A percentile compares a stretch with the other conserved stretches of the same genome.
These are phyloP conservation scores for Nephrotoma flavescens DNA, from an alignment of 2,888 invertebrate species.

Conservation along the genomic window DNA sequence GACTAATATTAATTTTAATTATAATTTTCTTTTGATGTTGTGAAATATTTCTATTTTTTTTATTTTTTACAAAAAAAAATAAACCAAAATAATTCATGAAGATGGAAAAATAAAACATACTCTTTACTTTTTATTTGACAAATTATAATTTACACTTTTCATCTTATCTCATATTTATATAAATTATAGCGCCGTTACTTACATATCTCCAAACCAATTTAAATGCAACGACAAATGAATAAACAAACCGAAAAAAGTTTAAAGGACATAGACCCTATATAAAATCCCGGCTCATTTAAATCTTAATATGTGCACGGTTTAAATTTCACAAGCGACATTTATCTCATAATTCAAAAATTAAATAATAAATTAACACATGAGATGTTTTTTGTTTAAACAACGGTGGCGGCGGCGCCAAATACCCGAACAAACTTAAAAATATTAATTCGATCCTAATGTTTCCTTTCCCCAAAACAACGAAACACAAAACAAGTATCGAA, in stretches of 20 bases:
- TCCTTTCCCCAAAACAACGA: not conserved
- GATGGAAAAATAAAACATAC: not conserved
- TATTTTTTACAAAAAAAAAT: not conserved
- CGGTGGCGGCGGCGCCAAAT: not conserved
- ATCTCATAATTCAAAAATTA: not conserved
- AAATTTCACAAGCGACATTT: not conserved
- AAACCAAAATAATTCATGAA: not conserved
- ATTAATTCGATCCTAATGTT: not conserved
- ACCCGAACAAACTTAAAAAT: not conserved
- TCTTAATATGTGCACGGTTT: not conserved
- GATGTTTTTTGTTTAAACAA: not conserved
- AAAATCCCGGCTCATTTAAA: not conserved
- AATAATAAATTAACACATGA: not conserved
- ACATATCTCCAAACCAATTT: too few relatives aligned
- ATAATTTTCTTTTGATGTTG: not conserved
- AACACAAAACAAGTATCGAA: not conserved
- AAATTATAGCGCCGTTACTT: too few relatives aligned
- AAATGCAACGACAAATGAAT: too few relatives aligned
- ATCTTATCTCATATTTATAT: not conserved
- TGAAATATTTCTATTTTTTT: not conserved
- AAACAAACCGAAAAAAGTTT: not conserved
- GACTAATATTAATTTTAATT: not conserved
- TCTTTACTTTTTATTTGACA: not conserved
- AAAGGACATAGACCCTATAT: not conserved
- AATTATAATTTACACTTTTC: not conserved